phyloP scores from a whole-genome alignment of 2,888 invertebrate genomes.

The Drosophila anceps region DNA sequence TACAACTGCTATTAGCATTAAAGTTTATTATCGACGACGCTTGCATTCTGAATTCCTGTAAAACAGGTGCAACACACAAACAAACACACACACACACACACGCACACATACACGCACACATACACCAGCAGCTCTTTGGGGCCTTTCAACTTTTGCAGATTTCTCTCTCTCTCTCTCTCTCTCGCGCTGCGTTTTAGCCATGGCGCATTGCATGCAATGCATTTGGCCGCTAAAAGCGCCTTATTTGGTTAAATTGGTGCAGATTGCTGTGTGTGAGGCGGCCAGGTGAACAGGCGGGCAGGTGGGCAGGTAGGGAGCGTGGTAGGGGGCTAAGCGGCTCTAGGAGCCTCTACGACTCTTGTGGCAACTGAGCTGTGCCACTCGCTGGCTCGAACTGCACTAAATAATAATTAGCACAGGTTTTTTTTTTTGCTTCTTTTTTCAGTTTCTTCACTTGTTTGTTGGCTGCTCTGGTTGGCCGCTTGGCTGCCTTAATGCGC shows the following conservation, averaged over 20 bases:
- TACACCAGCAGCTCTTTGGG: slow-evolving; percentile 33
- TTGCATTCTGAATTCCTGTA: slow-evolving; percentile 79
- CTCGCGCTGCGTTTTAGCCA: slow-evolving; percentile 33
- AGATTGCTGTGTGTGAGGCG: slow-evolving; percentile 66
- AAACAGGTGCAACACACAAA: slow-evolving; percentile 79
- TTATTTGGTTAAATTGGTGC: slow-evolving; percentile 83
- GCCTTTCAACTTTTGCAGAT: slow-evolving; percentile 73
- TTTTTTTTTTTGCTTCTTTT: slow-evolving; percentile 61
- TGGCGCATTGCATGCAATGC: slow-evolving; percentile 78
- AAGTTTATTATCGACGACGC: slow-evolving; percentile 82
- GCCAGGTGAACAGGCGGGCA: too few relatives aligned
- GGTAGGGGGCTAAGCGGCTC: background rate
- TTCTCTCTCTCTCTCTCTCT: slow-evolving; percentile 56
- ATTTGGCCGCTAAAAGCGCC: slow-evolving; percentile 82
- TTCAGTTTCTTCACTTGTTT: slow-evolving; percentile 36
- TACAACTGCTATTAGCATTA: slow-evolving; percentile 83
- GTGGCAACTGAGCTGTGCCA: slow-evolving; percentile 34
- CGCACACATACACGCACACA: background rate
- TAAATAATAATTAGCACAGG: slow-evolving; percentile 84
- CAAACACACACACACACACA: slow-evolving; percentile 16
- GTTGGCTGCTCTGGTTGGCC: slow-evolving; percentile 59
- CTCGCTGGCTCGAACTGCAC: slow-evolving; percentile 61
- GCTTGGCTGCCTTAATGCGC: slow-evolving; percentile 80
- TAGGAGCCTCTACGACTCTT: slow-evolving; percentile 25
- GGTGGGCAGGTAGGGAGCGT: slow-evolving; percentile 1